Percentiles rank a stretch among this genome's conserved stretches.
These are phyloP conservation scores for Prunella strophiata DNA, from an alignment of 2,797 vertebrate genomes.

Conservation along the genomic window DNA sequence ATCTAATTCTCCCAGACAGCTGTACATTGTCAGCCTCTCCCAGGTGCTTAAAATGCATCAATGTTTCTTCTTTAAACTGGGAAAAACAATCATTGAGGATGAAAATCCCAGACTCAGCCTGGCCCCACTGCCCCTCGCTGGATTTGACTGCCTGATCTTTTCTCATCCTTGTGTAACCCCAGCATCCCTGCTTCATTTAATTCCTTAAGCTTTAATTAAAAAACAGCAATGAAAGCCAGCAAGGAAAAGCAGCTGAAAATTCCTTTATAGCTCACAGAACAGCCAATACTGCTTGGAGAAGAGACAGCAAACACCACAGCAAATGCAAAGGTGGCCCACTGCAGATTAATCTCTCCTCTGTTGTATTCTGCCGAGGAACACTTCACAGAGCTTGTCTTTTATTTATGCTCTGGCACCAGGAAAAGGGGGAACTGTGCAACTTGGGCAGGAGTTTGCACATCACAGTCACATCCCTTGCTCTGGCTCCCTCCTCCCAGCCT, in stretches of 20 bases:
- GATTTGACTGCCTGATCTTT: constrained; percentile 51
- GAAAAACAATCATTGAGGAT: constrained; percentile 7
- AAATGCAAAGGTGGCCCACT: constrained; percentile 6
- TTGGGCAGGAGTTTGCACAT: not conserved
- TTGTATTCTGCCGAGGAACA: not conserved
- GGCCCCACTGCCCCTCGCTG: constrained; percentile 24
- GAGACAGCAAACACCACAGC: not conserved
- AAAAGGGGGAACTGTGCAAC: not conserved
- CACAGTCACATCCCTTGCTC: not conserved
- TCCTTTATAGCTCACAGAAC: constrained; percentile 37
- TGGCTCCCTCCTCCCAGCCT: not conserved
- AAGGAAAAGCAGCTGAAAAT: constrained; percentile 69
- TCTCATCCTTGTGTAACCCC: constrained; percentile 56
- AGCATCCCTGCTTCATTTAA: constrained; percentile 67
- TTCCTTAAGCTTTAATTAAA: constrained; percentile 76
- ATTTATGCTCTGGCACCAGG: not conserved
- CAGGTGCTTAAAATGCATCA: constrained; percentile 45
- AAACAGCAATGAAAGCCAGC: constrained; percentile 64
- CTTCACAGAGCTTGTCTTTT: not conserved
- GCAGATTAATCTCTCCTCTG: constrained; percentile 35
- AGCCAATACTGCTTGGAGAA: constrained; percentile 15
- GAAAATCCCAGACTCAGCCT: constrained; percentile 53
- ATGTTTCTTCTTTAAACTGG: constrained; percentile 43
- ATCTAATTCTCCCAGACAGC: constrained; percentile 7
- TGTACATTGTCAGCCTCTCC: not conserved